Conservation (phyloP, 2,113 vertebrate genomes). For the Archocentrus centrarchus region DNA sequence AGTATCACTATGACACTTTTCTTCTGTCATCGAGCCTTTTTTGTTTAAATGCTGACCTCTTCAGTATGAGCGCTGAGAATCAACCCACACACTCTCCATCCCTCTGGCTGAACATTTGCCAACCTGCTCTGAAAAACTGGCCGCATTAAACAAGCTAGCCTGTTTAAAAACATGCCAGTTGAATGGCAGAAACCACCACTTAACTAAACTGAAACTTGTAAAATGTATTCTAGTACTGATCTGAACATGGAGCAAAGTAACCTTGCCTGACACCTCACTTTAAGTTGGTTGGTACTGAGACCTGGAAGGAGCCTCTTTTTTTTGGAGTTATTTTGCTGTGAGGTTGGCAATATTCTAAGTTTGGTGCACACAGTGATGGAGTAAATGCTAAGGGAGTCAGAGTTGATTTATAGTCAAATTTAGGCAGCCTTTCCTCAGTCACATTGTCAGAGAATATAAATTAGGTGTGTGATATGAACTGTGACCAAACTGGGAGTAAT, state of each 20-base stretch:
- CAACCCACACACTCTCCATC: conserved; percentile 36
- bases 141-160: neutral
- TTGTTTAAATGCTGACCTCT: conserved; percentile 20
- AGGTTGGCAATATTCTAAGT: neutral
- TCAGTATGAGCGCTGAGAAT: conserved; percentile 6
- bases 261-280: neutral
- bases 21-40: neutral
- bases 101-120: conserved; percentile 21
- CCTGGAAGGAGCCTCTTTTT: neutral
- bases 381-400: neutral
- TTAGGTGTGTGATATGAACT: conserved; percentile 37
- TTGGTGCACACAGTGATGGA: neutral
- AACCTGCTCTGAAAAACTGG: neutral
- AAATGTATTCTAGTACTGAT: conserved; percentile 40
- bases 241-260: conserved; percentile 8
- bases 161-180: conserved; percentile 3
- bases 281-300: conserved; percentile 3
- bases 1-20: neutral
- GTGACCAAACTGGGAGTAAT: conserved; percentile 15
- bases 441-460: conserved; percentile 30
- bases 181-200: neutral
- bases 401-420: conserved; percentile 17
- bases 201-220: conserved; percentile 2
- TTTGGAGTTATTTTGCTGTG: neutral
- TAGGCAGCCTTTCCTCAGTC: conserved; percentile 6